Base-by-base conservation (phyloP, 1,140 invertebrate genomes). In the Drosophila chauvacae region DNA sequence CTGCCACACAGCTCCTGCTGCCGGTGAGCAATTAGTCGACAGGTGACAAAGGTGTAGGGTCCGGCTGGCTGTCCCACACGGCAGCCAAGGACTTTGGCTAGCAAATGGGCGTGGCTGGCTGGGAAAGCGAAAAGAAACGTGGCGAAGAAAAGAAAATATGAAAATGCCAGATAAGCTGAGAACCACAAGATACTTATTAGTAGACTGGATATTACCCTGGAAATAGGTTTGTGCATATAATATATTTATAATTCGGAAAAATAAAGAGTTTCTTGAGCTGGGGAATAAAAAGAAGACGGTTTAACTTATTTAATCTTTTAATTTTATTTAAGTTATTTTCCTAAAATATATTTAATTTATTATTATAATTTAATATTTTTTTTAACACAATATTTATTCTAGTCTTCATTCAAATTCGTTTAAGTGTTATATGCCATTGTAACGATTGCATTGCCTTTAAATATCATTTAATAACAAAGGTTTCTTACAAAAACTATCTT, bases 1-100 rank as follows among this genome's bases (percentile, higher is more conserved):
- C 55, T 39, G 44, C 23, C 33, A 16, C 57, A 47, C 57, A 44
- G 30, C 55, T 42, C 41, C 41, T 59, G 30, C 60, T 35, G 51
- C 53, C 53, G 58, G 51, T 60, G 58, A 62, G 81, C 77, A 83
- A 81, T 81, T 81, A 81, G 79, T 81, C 72, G 45, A 42, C 68
- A 81, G 79, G 79, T 81, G 79, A 81, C 79, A 77, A 81, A 81
- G 30, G 62, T 56, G 41, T 23, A 4, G 37, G 23, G 53, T 56
- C 28, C 47, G 18, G 23, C 37, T 35, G 33, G 3, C 44, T 26
- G 23, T 23, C 11, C 44, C 13, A 9, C 45, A 39, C 18, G 39
- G 41, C 28, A 14, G 44, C 16, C 26, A 74, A 48, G 53, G 51
- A 23, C 3, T 28, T 10, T 16, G 51, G 33, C 33, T 37, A 28